A percentile compares a stretch with the other conserved stretches of the same genome.
Conservation (phyloP, 2,888 invertebrate species). For the Drosophila aldrichi region DNA sequence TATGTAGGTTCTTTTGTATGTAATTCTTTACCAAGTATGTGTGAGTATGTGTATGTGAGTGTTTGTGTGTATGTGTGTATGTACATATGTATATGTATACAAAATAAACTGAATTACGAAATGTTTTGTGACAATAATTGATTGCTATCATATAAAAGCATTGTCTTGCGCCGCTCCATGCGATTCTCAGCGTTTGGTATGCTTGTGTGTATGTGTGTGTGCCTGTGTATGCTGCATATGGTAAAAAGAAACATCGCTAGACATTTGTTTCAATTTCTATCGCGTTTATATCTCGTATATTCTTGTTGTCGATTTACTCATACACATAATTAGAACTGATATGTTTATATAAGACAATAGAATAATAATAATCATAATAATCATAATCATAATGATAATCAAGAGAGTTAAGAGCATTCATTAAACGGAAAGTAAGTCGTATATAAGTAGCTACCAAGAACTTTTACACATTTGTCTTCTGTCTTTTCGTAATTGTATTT, state of each 20-base stretch:
- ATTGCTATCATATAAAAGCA: constrained; percentile 67
- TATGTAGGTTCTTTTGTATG: constrained; percentile 65
- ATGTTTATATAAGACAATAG: constrained; percentile 79
- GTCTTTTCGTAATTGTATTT: constrained; percentile 42
- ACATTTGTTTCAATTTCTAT: constrained; percentile 51
- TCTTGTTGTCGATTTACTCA: constrained; percentile 53
- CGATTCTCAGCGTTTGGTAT: constrained; percentile 40
- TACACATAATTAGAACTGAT: constrained; percentile 80
- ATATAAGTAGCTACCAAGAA: constrained; percentile 66
- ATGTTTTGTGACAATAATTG: constrained; percentile 41
- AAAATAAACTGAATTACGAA: constrained; percentile 49
- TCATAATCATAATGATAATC: constrained; percentile 27
- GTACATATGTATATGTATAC: constrained; percentile 54
- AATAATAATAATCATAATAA: constrained; percentile 39
- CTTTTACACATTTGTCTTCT: constrained; percentile 34
- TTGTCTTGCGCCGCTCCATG: constrained; percentile 35
- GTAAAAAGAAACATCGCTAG: constrained; percentile 53
- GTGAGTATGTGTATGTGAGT: constrained; percentile 21
- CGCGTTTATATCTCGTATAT: constrained; percentile 44
- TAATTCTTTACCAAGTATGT: constrained; percentile 55
- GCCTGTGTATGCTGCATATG: constrained; percentile 31
- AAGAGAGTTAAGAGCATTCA: constrained; percentile 39
- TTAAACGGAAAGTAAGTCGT: constrained; percentile 67
- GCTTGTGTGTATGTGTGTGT: constrained; percentile 26
- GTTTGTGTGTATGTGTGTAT: constrained; percentile 38